Evolutionary conservation across 1,140 invertebrate species (phyloP).

Genomic region (Sarcophaga peregrina): DNA sequence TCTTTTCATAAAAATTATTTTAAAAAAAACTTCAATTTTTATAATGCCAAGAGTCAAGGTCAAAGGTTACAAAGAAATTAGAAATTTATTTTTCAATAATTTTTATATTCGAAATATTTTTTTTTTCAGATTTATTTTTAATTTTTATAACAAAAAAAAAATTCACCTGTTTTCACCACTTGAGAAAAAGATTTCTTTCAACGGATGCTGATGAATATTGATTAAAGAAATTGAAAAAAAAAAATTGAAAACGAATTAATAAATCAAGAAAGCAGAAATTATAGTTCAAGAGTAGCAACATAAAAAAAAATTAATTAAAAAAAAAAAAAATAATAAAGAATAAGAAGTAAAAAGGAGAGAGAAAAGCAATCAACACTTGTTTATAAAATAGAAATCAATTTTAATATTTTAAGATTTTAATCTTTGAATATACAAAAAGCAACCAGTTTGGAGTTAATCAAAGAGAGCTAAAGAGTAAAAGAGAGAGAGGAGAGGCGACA

Average conservation of each 20-base stretch:
- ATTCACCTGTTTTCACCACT: neutral
- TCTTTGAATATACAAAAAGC: neutral
- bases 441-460: neutral
- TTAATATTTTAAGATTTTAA: constrained; percentile 2
- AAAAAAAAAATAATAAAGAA: neutral
- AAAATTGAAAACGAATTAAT: neutral
- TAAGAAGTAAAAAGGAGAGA: neutral
- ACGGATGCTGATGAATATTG: neutral
- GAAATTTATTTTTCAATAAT: no score
- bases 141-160: neutral
- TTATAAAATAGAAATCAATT: constrained; percentile 5
- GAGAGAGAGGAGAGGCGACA: no score
- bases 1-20: no score
- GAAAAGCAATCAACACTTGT: no score
- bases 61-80: no score
- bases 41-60: no score
- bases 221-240: neutral
- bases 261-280: neutral
- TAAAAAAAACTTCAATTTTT: no score
- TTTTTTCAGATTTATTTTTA: neutral
- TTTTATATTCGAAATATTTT: no score
- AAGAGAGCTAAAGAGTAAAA: no score
- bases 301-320: neutral
- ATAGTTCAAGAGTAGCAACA: neutral
- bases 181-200: neutral